Conservation (phyloP, 2,113 vertebrate species). For the Pelmatolapia mariae region DNA sequence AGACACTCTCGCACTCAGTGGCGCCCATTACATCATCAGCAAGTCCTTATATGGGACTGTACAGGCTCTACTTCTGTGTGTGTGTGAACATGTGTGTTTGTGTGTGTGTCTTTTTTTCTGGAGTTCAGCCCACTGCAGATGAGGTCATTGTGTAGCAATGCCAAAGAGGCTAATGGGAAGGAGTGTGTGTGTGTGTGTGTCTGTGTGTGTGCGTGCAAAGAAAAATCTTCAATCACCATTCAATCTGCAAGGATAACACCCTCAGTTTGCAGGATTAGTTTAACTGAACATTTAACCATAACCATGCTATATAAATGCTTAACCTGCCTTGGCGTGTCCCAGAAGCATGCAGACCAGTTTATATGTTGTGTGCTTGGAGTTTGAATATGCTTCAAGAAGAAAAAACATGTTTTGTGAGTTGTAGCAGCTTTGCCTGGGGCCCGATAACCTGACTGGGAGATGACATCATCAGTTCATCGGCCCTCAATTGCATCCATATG, state of each 20-base stretch:
- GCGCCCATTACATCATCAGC: constrained; percentile 72
- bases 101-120: constrained; percentile 47
- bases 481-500: constrained; percentile 67
- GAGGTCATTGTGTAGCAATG: constrained; percentile 65
- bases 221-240: constrained; percentile 18
- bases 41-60: constrained; percentile 68
- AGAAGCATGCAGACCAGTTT: background rate
- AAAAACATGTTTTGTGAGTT: constrained; percentile 44
- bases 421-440: constrained; percentile 49
- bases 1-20: constrained; percentile 61
- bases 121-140: constrained; percentile 66
- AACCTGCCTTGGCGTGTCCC: background rate
- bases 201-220: background rate
- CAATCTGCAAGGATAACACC: background rate
- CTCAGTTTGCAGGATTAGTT: constrained; percentile 12
- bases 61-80: constrained; percentile 31
- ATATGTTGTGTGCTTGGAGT: background rate
- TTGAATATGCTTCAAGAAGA: constrained; percentile 21
- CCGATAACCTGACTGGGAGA: constrained; percentile 68
- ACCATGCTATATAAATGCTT: background rate
- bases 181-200: background rate
- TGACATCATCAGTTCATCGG: constrained; percentile 63
- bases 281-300: background rate
- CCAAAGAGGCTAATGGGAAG: constrained; percentile 70
- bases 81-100: constrained; percentile 13